Conservation (phyloP, 2,113 vertebrate species). For the Parotia lawesii region DNA sequence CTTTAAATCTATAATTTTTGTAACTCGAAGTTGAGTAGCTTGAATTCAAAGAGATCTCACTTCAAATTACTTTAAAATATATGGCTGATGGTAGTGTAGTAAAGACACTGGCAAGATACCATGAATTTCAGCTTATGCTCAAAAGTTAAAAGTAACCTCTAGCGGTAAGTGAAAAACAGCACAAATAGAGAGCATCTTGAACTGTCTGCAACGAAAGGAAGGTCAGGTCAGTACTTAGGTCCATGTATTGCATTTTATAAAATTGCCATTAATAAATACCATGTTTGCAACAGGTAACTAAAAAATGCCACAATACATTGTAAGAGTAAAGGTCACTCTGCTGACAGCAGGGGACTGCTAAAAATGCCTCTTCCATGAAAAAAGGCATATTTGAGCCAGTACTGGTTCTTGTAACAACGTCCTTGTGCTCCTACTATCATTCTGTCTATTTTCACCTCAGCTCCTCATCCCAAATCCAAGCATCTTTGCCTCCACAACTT, state of each 20-base stretch:
- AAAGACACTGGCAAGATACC: not conserved
- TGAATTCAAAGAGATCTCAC: not conserved
- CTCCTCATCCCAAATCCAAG: not conserved
- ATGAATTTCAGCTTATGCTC: not conserved
- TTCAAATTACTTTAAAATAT: not conserved
- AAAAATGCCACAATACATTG: not conserved
- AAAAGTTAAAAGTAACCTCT: not conserved
- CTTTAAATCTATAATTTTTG: not conserved
- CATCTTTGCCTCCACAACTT: not conserved
- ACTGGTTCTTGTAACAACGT: not conserved
- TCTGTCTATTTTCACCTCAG: not conserved
- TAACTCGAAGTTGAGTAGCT: not conserved
- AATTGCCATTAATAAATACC: not conserved
- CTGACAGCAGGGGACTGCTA: not conserved
- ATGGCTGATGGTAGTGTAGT: not conserved
- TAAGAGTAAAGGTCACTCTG: not conserved
- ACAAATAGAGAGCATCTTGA: not conserved
- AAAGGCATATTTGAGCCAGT: not conserved
- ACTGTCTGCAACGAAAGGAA: not conserved
- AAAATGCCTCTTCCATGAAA: not conserved
- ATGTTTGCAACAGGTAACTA: not conserved
- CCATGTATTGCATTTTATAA: not conserved
- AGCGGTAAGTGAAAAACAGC: not conserved
- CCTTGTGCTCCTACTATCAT: not conserved
- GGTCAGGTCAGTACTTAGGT: not conserved